Evolutionary conservation across 2,888 invertebrate species (phyloP).

Genomic region (Pachycephus smyrnensis): DNA sequence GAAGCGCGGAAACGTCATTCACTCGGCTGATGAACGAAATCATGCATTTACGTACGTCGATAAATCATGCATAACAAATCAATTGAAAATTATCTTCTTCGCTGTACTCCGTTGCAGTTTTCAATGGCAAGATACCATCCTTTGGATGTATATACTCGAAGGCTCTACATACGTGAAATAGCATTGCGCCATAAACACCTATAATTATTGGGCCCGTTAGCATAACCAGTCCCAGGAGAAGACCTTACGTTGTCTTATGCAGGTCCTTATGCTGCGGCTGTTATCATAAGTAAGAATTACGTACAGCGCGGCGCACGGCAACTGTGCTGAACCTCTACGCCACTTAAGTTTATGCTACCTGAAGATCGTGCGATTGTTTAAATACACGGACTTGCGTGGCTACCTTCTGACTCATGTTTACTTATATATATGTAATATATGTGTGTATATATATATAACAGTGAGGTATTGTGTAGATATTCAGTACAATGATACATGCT

Average conservation of each 20-base stretch:
- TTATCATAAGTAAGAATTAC: not conserved
- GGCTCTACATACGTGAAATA: not conserved
- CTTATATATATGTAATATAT: not conserved
- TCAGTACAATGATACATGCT: not conserved
- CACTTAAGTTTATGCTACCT: constrained; percentile 1
- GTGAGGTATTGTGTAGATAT: not conserved
- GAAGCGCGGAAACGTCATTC: not conserved
- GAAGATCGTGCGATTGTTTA: constrained; percentile 7
- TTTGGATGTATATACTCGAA: not conserved
- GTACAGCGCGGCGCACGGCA: not conserved
- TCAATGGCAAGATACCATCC: constrained; percentile 17
- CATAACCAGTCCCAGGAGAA: constrained; percentile 29
- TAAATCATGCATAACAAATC: constrained; percentile 29
- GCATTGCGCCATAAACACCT: constrained; percentile 23
- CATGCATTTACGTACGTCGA: not conserved
- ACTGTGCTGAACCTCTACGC: not conserved
- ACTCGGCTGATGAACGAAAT: not conserved
- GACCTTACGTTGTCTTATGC: constrained; percentile 5
- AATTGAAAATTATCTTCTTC: constrained; percentile 27
- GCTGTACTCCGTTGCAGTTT: constrained; percentile 22
- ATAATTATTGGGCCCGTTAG: constrained; percentile 42
- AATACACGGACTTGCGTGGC: constrained; percentile 2
- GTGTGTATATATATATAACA: not conserved
- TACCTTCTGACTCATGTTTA: not conserved
- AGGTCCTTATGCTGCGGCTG: not conserved